Evolutionary conservation across 2,888 invertebrate genomes (phyloP), one percentile per base, ranked within the genome.

Genomic region (Drosophila antonietae): DNA sequence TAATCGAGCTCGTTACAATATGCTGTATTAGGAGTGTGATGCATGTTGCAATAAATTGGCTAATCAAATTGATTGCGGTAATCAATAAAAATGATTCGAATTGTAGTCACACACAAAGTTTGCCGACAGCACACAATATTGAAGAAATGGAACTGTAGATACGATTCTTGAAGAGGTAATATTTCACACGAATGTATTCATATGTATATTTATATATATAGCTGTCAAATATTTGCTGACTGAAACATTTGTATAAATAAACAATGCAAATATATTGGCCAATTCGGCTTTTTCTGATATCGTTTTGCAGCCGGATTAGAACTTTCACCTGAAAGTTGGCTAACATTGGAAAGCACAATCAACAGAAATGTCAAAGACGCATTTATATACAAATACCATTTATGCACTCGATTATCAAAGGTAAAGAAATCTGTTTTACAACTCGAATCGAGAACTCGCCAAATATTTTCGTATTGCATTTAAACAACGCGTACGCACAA

Each of bases 301-400:
- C 33, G 49, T 83, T 67, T 68, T 69, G 62, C 60, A 82, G 85
- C 73, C 88, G 88, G 80, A 85, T 82, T 88, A 83, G 83, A 83
- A 83, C 83, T 83, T 83, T 83, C 83, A 82, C 83, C 82, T 84
- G 70, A 55, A 63, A 60, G 51, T 31, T 41, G 47, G 46, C 49
- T 47, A 55, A 46, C 70, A 23, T 37, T 68, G 60, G 70, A 84
- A 82, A 82, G 71, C 71, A 67, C 53, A 52, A 52, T 20, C 12
- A 18, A 23, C 35, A 37, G 3, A 10, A 51, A 18, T 51, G 12
- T 55, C 39, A n/a, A n/a, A 28, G 53, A 33, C 18, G 33, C 31
- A 6, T 49, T 1, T n/a, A 12, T 18, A 51, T 12, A 12, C 18
- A 51, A 15, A 39, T 7, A 7, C 18, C 18, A 18, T 33, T 51